Evolutionary conservation across 64 coral and sea anemone species (phyloP).

Genomic region (Orbicella faveolata): DNA sequence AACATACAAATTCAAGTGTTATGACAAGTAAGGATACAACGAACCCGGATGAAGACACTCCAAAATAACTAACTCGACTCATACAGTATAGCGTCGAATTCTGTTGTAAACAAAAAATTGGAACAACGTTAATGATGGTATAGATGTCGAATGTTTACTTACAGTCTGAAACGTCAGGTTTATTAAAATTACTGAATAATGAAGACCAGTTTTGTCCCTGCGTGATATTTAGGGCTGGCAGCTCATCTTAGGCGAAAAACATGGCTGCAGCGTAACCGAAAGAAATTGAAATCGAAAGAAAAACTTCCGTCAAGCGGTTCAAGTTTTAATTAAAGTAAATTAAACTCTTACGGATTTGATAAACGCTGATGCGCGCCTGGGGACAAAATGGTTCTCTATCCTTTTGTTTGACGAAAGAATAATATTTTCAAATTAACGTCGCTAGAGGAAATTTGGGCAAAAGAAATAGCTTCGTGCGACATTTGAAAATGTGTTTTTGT

Average conservation of each 20-base stretch:
- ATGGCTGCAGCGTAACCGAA: neutral
- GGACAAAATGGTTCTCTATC: neutral
- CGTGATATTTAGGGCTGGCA: neutral
- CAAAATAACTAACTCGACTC: too few relatives aligned
- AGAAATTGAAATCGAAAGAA: neutral
- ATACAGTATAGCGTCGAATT: too few relatives aligned
- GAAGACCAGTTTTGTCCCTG: too few relatives aligned
- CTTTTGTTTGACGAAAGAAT: conserved; percentile 14
- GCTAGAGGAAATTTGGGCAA: conserved; percentile 1
- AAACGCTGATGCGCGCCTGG: neutral
- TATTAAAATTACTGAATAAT: too few relatives aligned
- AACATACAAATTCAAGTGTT: too few relatives aligned
- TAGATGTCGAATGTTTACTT: too few relatives aligned
- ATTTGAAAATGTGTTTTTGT: neutral
- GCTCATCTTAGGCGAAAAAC: neutral
- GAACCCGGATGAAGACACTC: too few relatives aligned
- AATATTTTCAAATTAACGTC: neutral
- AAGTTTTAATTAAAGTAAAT: neutral
- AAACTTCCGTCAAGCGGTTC: conserved; percentile 16
- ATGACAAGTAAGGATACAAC: too few relatives aligned
- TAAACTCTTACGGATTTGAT: neutral
- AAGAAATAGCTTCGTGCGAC: neutral
- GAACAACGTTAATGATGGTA: neutral
- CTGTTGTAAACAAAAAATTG: neutral
- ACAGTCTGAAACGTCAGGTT: too few relatives aligned